Percentiles rank a stretch among this genome's conserved stretches.
Conservation (phyloP, 2,888 invertebrate genomes). For the Heliconius aoede region DNA sequence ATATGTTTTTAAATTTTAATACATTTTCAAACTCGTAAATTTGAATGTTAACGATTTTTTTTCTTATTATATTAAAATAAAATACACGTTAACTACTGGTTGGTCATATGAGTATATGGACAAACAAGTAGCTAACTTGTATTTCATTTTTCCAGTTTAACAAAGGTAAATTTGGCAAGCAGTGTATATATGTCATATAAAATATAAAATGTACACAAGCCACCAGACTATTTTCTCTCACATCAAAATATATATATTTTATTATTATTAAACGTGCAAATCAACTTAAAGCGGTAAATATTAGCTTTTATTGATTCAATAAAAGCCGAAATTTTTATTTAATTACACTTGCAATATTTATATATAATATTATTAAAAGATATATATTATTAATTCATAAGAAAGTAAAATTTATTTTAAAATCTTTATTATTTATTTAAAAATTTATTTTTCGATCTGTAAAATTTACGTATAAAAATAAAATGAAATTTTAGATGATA, state of each 20-base stretch:
- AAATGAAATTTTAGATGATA: neutral
- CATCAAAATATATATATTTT: neutral
- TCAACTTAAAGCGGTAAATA: neutral
- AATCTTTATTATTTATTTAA: neutral
- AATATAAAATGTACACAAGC: neutral
- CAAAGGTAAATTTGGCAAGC: neutral
- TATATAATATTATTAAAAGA: constrained; percentile 9
- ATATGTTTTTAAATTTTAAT: no score
- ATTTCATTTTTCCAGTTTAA: neutral
- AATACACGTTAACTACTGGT: no score
- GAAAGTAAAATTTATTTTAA: no score
- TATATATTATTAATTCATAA: neutral
- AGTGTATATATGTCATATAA: neutral
- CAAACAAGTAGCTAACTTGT: neutral
- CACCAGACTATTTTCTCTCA: neutral
- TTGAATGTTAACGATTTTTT: neutral
- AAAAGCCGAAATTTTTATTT: constrained; percentile 41
- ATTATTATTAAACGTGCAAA: constrained; percentile 10
- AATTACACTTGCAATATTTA: neutral
- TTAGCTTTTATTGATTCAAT: constrained; percentile 51
- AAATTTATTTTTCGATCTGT: neutral
- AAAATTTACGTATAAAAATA: neutral
- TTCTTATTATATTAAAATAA: no score
- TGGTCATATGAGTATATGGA: no score
- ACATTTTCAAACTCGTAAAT: neutral